Percentiles rank a stretch among this genome's conserved stretches.
Conservation (phyloP, 2,888 invertebrate genomes). For the Miltochrista miniata region DNA sequence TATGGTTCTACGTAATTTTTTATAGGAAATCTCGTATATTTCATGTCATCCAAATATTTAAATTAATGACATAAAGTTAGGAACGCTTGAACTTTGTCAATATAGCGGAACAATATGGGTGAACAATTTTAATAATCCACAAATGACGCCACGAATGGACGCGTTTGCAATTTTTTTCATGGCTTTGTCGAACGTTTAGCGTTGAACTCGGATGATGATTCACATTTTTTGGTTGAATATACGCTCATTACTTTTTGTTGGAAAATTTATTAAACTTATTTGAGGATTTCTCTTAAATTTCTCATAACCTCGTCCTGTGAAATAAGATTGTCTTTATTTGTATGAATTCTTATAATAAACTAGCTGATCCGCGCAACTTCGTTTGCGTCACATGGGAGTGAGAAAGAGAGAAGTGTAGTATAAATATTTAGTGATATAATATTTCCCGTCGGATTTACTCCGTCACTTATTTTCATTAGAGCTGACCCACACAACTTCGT, state of each 20-base stretch:
- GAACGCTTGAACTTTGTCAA: conserved; percentile 62
- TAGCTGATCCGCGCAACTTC: no score
- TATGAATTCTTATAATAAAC: no score
- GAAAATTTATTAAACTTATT: conserved; percentile 25
- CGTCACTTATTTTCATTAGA: no score
- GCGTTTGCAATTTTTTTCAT: conserved; percentile 55
- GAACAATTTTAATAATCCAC: conserved; percentile 74
- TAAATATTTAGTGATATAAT: no score
- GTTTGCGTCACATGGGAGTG: no score
- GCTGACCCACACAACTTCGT: no score
- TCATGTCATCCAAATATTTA: conserved; percentile 58
- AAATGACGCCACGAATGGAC: conserved; percentile 49
- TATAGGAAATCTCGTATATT: conserved; percentile 47
- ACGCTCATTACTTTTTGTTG: conserved; percentile 20
- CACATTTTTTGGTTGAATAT: conserved; percentile 40
- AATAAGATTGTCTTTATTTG: no score
- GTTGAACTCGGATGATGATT: conserved; percentile 43
- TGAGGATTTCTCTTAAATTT: neutral
- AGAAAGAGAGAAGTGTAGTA: no score
- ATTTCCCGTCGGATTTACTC: no score
- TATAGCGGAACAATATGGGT: conserved; percentile 62
- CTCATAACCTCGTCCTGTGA: no score
- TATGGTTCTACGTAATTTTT: conserved; percentile 20
- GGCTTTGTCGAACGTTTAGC: conserved; percentile 50
- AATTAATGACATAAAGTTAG: conserved; percentile 63